Base-by-base conservation (phyloP, 2,113 vertebrate species). In the Muntiacus muntjak region DNA sequence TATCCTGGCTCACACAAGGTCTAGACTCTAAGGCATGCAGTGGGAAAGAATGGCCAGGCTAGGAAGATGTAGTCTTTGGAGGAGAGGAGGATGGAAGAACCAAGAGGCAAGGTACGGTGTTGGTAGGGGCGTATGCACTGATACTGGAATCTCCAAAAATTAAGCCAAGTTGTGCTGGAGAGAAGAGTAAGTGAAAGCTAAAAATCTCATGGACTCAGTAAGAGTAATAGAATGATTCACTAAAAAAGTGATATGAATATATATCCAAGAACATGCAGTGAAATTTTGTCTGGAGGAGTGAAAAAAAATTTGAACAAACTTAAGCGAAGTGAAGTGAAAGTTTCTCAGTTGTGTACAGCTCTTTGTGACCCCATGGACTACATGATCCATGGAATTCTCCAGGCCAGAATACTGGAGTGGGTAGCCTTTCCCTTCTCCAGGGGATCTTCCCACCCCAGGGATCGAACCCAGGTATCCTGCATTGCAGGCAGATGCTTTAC, bases 391-490 rank as follows among this genome's bases (percentile, higher is more conserved):
- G 36, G 67, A 40, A 12, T 40, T 40, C 36, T 74, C 67, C 11
- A 23, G 67, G 67, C 67, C 67, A 40, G 67, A 74, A 6, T 40
- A 74, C n/a, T 74, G 23, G 19, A 71, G 67, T 40, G n/a, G n/a
- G 67, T 71, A 23, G 17, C 67, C 19, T 71, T 36, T 71, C 67
- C n/a, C 5, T 71, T 71, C 19, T 40, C 67, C 67, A 71, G 67
- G 67, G n/a, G 5, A 71, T 74, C 67, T 23, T 74, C n/a, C 5
- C 1, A 2, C 40, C 19, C 19, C n/a, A 74, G 19, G 10, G 19
- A 40, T 74, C 0, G 2, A 74, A 23, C 67, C 19, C 5, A 0
- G 67, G 5, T 74, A 2, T 74, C 67, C 21, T 0, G 2, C 36
- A 74, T 74, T 74, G 67, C 67, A 25, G 36, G 67, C 19, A 13